Conservation (phyloP, 2,888 invertebrate species). For the Dasypogon diadema region DNA sequence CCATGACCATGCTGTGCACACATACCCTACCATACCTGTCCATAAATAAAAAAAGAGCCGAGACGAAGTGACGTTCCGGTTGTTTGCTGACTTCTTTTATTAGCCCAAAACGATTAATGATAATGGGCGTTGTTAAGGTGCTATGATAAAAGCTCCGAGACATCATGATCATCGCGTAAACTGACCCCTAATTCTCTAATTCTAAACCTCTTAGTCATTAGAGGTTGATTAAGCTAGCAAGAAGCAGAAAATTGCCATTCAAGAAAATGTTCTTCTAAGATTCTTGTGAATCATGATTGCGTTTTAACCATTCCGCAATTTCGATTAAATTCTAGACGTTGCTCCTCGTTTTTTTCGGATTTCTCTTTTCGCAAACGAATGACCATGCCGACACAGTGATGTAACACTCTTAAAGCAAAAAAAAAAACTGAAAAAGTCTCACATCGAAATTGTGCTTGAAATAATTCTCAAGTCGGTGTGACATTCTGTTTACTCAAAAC, state of each 20-base stretch:
- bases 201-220: neutral
- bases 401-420: neutral
- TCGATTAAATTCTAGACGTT: constrained; percentile 6
- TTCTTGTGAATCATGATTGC: constrained; percentile 3
- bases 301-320: constrained; percentile 7
- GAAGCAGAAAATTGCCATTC: constrained; percentile 14
- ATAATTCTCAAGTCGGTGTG: neutral
- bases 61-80: constrained; percentile 23
- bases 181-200: neutral
- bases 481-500: constrained; percentile 14
- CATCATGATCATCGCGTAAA: constrained; percentile 4
- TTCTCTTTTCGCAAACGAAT: neutral
- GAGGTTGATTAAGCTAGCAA: constrained; percentile 10
- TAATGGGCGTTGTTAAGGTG: constrained; percentile 1
- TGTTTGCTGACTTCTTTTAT: neutral
- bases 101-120: constrained; percentile 4
- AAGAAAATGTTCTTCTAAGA: neutral
- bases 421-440: neutral
- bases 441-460: neutral
- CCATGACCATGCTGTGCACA: too few species aligned
- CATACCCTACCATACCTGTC: neutral
- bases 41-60: constrained; percentile 5
- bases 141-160: neutral
- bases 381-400: neutral
- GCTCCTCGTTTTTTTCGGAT: neutral